Evolutionary conservation across 2,888 invertebrate genomes (phyloP), one percentile per base, ranked within the genome.

Genomic region (Lottia gigantea): DNA sequence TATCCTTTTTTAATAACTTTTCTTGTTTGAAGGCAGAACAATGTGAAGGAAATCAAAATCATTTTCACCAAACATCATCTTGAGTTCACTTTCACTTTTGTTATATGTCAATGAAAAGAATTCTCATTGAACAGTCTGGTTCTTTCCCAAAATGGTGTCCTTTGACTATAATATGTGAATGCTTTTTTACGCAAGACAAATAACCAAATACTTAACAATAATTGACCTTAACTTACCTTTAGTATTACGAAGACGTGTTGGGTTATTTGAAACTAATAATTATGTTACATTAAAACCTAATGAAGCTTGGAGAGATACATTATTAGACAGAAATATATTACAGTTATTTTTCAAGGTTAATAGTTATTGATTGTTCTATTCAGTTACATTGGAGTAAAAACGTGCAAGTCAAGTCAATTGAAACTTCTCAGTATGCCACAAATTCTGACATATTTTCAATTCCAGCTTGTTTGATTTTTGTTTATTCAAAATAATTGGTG

Each of bases 301-400:
- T 77, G 87, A 90, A 75, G 85, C 91, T 77, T 96, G 96, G 96
- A 90, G 91, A 71, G 94, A 94, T 74, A 91, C 94, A 0, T 92
- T 96, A 76, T 90, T 95, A 76, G 92, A 94, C 82, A 93, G 94
- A 2, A 91, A 92, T 75, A 90, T 95, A 19, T 87, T 95, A 65
- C 91, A 93, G n/a, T 88, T 95, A 55, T 94, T 95, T 90, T 95
- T 95, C 86, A 93, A 93, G 85, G 91, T 91, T 82, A 84, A 86
- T 81, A n/a, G 0, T 19, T 15, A 45, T n/a, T 46, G 7, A 23
- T 25, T 23, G 6, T 4, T 25, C 19, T 4, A 31, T 4, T 31
- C 2, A 4, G 6, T 31, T 31, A 31, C 31, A 31, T 31, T 31
- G 31, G 31, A 31, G 31, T 31, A n/a, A n/a, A n/a, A n/a, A n/a